Conservation (phyloP, 2,888 invertebrate genomes). For the Gymnocheta viridis region DNA sequence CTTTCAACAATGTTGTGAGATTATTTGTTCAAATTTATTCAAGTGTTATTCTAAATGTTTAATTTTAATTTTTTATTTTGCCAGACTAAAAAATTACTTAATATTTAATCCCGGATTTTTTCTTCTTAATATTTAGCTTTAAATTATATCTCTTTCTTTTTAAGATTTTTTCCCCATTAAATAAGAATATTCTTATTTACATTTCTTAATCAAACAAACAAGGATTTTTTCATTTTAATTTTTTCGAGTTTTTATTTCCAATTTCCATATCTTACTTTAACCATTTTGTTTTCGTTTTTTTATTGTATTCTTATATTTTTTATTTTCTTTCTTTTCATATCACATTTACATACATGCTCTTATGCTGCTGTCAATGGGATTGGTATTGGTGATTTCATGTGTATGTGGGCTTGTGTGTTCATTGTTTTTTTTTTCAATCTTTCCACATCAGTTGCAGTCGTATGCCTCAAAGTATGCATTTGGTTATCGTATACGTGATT, state of each 20-base stretch:
- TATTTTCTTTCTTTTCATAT: slow-evolving; percentile 64
- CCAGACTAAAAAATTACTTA: not conserved
- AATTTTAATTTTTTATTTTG: not conserved
- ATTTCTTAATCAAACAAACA: slow-evolving; percentile 62
- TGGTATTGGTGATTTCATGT: not conserved
- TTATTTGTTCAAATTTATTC: too few species aligned
- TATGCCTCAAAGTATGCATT: slow-evolving; percentile 86
- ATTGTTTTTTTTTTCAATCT: slow-evolving; percentile 16
- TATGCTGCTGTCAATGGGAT: not conserved
- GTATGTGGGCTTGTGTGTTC: not conserved
- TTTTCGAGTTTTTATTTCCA: slow-evolving; percentile 34
- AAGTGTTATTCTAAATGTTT: too few species aligned
- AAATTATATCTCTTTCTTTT: not conserved
- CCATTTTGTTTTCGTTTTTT: slow-evolving; percentile 1
- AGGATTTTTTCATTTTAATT: not conserved
- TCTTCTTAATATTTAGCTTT: not conserved
- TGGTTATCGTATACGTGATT: slow-evolving; percentile 89
- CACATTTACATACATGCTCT: slow-evolving; percentile 37
- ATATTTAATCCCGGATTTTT: not conserved
- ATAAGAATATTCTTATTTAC: slow-evolving; percentile 50
- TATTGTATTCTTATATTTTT: slow-evolving; percentile 37
- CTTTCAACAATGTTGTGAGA: too few species aligned
- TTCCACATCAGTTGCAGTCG: slow-evolving; percentile 82
- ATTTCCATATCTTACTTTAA: slow-evolving; percentile 51
- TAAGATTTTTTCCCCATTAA: not conserved